Conservation (phyloP, 2,888 invertebrate species). For the Agrochola lychnidis region DNA sequence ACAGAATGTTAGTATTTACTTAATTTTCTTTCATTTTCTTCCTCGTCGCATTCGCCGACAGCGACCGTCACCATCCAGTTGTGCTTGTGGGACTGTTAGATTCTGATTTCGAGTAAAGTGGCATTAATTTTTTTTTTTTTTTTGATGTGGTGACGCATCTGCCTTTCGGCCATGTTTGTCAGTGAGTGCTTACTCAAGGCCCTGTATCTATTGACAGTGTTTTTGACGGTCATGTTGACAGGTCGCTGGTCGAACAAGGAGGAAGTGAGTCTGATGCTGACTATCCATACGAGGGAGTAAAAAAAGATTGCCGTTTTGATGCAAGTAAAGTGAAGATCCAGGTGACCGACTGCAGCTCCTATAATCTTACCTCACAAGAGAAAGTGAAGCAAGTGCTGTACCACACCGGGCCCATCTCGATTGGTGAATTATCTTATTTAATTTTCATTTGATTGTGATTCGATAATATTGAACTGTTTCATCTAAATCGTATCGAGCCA, state of each 20-base stretch:
- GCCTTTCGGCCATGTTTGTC: too few relatives aligned
- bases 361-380: conserved; percentile 82
- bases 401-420: conserved; percentile 44
- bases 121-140: too few relatives aligned
- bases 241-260: conserved; percentile 35
- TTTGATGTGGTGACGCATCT: too few relatives aligned
- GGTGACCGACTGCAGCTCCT: conserved; percentile 25
- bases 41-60: too few relatives aligned
- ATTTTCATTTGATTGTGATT: background rate
- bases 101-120: too few relatives aligned
- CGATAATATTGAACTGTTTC: background rate
- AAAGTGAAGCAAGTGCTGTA: conserved; percentile 45
- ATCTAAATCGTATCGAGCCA: background rate
- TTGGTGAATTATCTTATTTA: conserved; percentile 19
- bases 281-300: conserved; percentile 57
- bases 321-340: conserved; percentile 11
- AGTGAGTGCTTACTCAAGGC: too few relatives aligned
- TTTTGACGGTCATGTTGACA: conserved; percentile 10
- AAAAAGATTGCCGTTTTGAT: conserved; percentile 34
- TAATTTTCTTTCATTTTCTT: too few relatives aligned
- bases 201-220: too few relatives aligned
- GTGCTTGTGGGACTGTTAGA: too few relatives aligned
- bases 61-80: too few relatives aligned
- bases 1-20: too few relatives aligned
- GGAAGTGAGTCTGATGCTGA: conserved; percentile 56